Evolutionary conservation across 2,797 vertebrate species (phyloP).

Genomic region (Aphelocoma californica): DNA sequence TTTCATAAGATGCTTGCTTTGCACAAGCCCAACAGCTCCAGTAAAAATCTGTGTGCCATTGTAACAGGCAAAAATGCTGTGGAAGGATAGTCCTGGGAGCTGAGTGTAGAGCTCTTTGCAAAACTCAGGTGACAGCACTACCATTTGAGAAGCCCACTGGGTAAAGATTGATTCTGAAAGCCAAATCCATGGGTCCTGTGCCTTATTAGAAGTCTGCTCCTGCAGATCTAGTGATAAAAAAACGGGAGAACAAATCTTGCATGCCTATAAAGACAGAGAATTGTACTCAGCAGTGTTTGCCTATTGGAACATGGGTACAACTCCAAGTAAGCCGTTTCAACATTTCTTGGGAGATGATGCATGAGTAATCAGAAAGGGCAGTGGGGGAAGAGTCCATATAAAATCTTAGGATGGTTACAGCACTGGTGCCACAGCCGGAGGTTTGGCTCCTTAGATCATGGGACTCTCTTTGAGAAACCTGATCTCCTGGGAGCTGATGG

Average conservation of each 20-base stretch:
- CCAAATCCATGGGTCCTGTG: not conserved
- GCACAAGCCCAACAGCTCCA: not conserved
- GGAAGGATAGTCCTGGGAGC: not conserved
- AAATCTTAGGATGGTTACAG: not conserved
- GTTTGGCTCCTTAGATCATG: not conserved
- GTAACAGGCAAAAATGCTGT: not conserved
- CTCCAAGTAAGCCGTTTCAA: not conserved
- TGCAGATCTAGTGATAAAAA: not conserved
- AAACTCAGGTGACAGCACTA: not conserved
- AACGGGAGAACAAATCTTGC: not conserved
- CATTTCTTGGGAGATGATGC: not conserved
- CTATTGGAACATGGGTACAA: not conserved
- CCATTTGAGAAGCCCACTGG: not conserved
- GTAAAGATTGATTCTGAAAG: not conserved
- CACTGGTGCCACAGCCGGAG: not conserved
- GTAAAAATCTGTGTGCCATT: not conserved
- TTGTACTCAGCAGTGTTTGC: not conserved
- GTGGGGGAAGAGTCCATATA: not conserved
- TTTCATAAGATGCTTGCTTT: not conserved
- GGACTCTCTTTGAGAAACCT: not conserved
- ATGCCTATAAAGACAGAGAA: not conserved
- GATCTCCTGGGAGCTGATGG: not conserved
- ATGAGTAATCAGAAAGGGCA: not conserved
- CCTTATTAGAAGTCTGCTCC: not conserved
- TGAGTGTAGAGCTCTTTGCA: not conserved